phyloP scores from a whole-genome alignment of 2,797 vertebrate genomes.

The Sebastes diaconus region DNA sequence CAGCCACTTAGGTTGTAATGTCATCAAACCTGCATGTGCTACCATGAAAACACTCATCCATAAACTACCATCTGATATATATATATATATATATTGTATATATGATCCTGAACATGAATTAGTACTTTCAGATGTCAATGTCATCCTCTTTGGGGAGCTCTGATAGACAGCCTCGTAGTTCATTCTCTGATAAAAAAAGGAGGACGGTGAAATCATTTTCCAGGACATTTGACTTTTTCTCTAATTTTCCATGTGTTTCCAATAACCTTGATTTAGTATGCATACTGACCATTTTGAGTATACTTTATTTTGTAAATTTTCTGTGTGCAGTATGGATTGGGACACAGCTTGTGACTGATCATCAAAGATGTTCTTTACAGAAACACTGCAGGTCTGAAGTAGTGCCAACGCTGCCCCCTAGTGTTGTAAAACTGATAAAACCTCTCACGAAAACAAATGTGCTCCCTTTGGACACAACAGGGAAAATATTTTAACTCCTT shows the following conservation, averaged over 20 bases:
- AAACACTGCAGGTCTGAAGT: background rate
- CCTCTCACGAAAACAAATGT: background rate
- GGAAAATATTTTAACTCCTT: background rate
- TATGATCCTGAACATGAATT: too few relatives aligned
- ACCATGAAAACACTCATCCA: too few relatives aligned
- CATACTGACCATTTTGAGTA: background rate
- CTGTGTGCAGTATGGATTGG: background rate
- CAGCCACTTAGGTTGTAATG: too few relatives aligned
- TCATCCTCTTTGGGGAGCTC: too few relatives aligned
- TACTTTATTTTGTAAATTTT: background rate
- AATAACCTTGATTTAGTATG: background rate
- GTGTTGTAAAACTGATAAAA: constrained; percentile 41
- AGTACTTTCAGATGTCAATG: too few relatives aligned
- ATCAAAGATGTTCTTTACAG: background rate
- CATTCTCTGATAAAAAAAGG: fast-evolving
- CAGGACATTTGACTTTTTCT: too few relatives aligned
- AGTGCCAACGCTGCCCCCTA: constrained; percentile 63
- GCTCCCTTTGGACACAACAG: background rate
- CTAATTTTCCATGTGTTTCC: too few relatives aligned
- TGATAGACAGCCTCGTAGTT: too few relatives aligned
- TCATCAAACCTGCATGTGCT: too few relatives aligned
- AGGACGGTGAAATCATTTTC: too few relatives aligned
- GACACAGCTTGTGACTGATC: background rate
- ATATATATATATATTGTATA: too few relatives aligned
- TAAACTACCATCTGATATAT: too few relatives aligned